Conservation (phyloP, 2,888 invertebrate genomes). For the Ectemnius lituratus region DNA sequence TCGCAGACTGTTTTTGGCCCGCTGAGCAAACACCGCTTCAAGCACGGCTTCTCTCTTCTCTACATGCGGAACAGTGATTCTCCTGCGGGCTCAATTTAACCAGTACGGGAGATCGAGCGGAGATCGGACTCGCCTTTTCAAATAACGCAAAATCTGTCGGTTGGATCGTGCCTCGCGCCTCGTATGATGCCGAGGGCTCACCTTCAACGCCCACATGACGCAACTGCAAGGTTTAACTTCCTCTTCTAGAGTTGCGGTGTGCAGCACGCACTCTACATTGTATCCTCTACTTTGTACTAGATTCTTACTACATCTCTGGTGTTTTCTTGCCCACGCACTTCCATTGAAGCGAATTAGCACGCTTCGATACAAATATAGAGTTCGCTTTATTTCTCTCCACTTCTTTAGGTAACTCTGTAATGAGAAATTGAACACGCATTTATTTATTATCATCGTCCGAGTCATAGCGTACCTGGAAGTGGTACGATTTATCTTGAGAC, state of each 20-base stretch:
- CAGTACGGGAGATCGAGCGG: not conserved
- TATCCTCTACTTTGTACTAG: constrained; percentile 8
- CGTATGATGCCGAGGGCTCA: constrained; percentile 37
- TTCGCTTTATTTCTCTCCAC: no score
- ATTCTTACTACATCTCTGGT: no score
- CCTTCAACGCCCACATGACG: constrained; percentile 50
- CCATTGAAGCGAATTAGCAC: no score
- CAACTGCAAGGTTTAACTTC: constrained; percentile 46
- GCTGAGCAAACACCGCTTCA: no score
- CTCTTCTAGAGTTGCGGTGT: constrained; percentile 42
- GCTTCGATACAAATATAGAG: no score
- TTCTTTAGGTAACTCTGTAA: no score
- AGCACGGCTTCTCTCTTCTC: no score
- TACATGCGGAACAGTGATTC: not conserved
- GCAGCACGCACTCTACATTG: constrained; percentile 28
- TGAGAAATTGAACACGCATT: no score
- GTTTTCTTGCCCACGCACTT: not conserved
- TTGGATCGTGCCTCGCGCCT: constrained; percentile 26
- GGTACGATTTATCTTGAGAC: no score
- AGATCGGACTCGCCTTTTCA: constrained; percentile 18
- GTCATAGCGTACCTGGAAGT: no score
- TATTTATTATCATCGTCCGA: no score
- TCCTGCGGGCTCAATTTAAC: not conserved
- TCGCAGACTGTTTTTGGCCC: not conserved
- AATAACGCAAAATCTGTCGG: constrained; percentile 32